Evolutionary conservation across 2,113 vertebrate genomes (phyloP).

Genomic region (Perca fluviatilis): DNA sequence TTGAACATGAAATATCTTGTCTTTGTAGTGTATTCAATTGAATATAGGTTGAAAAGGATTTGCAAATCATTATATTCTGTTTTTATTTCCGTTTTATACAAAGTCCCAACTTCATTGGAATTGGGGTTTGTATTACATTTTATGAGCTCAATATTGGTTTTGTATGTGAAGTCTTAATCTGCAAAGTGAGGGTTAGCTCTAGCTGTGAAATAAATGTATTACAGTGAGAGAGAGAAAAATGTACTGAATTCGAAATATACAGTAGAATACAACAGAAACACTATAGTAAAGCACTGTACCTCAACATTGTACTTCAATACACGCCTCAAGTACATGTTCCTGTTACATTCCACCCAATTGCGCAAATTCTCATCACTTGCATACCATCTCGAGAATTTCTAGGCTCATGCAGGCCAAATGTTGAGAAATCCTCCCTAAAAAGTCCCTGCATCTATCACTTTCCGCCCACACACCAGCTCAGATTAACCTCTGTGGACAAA

Average conservation of each 20-base stretch:
- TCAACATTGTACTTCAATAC: background rate
- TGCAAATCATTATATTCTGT: too few species aligned
- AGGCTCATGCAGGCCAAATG: background rate
- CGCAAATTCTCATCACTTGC: background rate
- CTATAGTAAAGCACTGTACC: background rate
- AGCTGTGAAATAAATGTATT: background rate
- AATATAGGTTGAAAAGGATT: too few species aligned
- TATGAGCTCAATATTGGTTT: background rate
- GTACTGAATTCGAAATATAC: background rate
- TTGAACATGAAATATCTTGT: too few species aligned
- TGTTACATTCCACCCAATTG: background rate
- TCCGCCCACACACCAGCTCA: background rate
- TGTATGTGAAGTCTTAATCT: background rate
- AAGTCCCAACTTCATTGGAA: too few species aligned
- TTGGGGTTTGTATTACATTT: background rate
- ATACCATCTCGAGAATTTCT: background rate
- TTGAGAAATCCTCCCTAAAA: conserved; percentile 1
- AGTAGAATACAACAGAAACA: background rate
- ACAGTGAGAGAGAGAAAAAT: background rate
- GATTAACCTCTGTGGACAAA: conserved; percentile 1
- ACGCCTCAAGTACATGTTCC: background rate
- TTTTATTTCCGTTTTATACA: too few species aligned
- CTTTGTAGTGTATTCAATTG: too few species aligned
- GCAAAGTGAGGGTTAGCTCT: background rate
- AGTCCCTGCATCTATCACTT: background rate